Base-by-base conservation (phyloP, 2,113 vertebrate species). In the Serinus canaria region DNA sequence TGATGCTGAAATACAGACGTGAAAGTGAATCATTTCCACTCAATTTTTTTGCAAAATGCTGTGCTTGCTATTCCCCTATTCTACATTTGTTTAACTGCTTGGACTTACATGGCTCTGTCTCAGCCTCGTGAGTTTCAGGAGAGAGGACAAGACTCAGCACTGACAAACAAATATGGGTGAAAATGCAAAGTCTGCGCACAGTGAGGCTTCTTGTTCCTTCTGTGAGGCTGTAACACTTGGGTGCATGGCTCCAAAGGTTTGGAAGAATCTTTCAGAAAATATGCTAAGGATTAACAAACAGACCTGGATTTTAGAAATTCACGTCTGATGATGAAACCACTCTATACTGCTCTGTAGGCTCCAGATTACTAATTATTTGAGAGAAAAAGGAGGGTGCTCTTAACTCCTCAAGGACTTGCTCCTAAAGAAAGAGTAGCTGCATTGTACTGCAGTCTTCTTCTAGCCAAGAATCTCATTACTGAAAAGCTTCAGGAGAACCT, bases 231-330 rank as follows among this genome's bases (percentile, higher is more conserved):
- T 16, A 69, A 56, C 19, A 24, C 35, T 52, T 28, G 20, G 15
- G 9, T 46, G n/a, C 0, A 0, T 10, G 5, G 12, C 46, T 39
- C 55, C 55, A 55, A 68, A 59, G 15, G 9, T 67, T 41, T 87
- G 60, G 46, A 89, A 70, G 25, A 20, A 7, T 24, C 17, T 74
- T 66, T 76, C 11, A 87, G 49, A 66, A 79, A 88, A 46, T 46
- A 86, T 11, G 3, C 9, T 60, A 72, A 67, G 27, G 13, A 50
- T 41, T 69, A 89, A 64, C 27, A 69, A 93, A 83, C 13, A 46
- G 18, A 86, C 1, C 9, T 56, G 55, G 9, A 78, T 41, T 69
- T 91, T 30, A 81, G 70, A 50, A 83, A 89, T 25, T 41, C 2
- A 13, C 44, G 64, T 76, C 41, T 20, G n/a, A 27, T 19, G 31